Conservation (phyloP, 23 tunicate genomes). For the Trididemnum nubilum region DNA sequence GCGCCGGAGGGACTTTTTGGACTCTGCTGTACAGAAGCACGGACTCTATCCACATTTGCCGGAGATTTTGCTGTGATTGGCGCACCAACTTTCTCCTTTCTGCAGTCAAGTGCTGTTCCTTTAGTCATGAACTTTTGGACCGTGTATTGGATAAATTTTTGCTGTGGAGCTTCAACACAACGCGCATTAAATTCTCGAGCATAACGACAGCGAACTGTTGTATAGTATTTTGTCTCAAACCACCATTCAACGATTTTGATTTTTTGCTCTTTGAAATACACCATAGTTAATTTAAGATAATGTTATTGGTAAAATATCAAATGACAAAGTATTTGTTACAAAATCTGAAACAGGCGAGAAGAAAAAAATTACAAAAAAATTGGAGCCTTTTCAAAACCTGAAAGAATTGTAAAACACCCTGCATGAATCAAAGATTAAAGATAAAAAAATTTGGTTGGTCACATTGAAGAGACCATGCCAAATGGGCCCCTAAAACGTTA, state of each 20-base stretch:
- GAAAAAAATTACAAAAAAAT: slow-evolving; percentile 22
- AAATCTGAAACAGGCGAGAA: slow-evolving; percentile 30
- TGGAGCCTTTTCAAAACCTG: slow-evolving; percentile 30
- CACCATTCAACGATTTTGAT: slow-evolving; percentile 25
- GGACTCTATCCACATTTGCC: slow-evolving; percentile 15
- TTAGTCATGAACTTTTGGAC: slow-evolving; percentile 22
- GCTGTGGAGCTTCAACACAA: slow-evolving; percentile 22
- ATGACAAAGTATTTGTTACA: slow-evolving; percentile 14
- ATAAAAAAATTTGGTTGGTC: too few relatives aligned
- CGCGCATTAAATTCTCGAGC: slow-evolving; percentile 12
- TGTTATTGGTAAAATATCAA: slow-evolving; percentile 16
- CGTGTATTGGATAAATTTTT: slow-evolving; percentile 28
- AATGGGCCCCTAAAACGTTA: too few relatives aligned
- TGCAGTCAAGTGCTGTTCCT: slow-evolving; percentile 30
- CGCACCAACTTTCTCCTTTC: slow-evolving; percentile 10
- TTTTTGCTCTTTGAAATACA: slow-evolving; percentile 29
- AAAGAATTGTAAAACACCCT: slow-evolving; percentile 25
- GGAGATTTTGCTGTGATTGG: slow-evolving; percentile 36
- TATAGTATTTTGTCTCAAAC: slow-evolving; percentile 25
- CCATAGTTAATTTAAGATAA: slow-evolving; percentile 18
- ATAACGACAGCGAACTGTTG: slow-evolving; percentile 15
- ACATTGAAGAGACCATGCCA: too few relatives aligned
- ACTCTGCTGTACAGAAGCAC: slow-evolving; percentile 28
- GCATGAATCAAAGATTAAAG: too few relatives aligned
- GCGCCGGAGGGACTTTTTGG: slow-evolving; percentile 20